phyloP scores from a whole-genome alignment of 2,888 invertebrate species.

The Timema podura region DNA sequence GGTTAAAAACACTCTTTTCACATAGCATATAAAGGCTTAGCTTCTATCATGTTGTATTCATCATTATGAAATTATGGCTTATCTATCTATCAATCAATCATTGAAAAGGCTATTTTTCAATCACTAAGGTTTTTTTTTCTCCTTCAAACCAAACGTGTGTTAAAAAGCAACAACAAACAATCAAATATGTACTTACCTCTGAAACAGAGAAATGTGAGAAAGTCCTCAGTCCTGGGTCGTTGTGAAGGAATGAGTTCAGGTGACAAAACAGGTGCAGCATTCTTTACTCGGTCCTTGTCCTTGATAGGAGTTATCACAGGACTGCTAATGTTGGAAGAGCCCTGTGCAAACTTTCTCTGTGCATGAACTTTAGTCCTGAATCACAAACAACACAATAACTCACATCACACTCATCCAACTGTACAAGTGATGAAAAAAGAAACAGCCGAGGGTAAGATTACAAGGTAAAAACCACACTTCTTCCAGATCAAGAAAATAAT shows the following conservation, averaged over 20 bases:
- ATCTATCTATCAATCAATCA: too few relatives aligned
- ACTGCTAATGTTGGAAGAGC: slow-evolving; percentile 55
- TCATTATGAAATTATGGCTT: too few relatives aligned
- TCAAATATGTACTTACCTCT: slow-evolving; percentile 53
- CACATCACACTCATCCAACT: neutral
- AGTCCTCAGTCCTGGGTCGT: slow-evolving; percentile 79
- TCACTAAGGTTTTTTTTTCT: too few relatives aligned
- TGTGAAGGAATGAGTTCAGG: slow-evolving; percentile 45
- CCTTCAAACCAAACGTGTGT: too few relatives aligned
- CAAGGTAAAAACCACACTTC: too few relatives aligned
- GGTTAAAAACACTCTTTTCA: too few relatives aligned
- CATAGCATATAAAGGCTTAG: too few relatives aligned
- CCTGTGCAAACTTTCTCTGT: slow-evolving; percentile 84
- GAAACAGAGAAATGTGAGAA: slow-evolving; percentile 78
- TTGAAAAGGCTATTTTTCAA: too few relatives aligned
- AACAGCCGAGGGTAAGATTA: neutral
- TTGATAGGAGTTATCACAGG: slow-evolving; percentile 56
- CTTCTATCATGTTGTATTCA: too few relatives aligned
- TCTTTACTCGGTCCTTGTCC: slow-evolving; percentile 51
- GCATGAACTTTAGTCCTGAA: slow-evolving; percentile 75
- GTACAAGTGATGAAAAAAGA: too few relatives aligned
- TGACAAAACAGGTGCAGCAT: slow-evolving; percentile 30
- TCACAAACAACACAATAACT: slow-evolving; percentile 28
- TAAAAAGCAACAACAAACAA: neutral
- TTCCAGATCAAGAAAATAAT: too few relatives aligned